Evolutionary conservation across 2,888 invertebrate genomes (phyloP).

Genomic region (Tachina fera): DNA sequence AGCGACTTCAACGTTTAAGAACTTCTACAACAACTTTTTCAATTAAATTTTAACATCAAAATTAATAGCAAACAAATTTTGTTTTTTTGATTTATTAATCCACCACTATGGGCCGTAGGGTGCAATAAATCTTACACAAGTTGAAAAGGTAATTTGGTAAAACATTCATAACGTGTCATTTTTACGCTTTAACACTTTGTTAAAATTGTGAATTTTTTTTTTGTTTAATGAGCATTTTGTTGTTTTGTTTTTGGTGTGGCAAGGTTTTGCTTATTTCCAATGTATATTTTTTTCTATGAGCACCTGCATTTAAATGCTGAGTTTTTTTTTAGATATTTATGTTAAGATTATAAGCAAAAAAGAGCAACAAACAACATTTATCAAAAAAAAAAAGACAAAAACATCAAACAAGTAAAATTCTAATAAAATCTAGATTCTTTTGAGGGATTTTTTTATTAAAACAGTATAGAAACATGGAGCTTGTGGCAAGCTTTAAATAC

Average conservation of each 20-base stretch:
- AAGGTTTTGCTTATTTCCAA: slow-evolving; percentile 5
- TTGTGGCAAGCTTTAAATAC: slow-evolving; percentile 1
- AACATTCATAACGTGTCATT: slow-evolving; percentile 71
- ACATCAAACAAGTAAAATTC: slow-evolving; percentile 48
- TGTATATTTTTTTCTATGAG: slow-evolving; percentile 23
- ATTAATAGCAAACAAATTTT: no score
- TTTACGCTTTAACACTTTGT: slow-evolving; percentile 72
- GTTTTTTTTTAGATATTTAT: slow-evolving; percentile 61
- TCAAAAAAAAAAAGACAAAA: neutral
- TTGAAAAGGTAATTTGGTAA: slow-evolving; percentile 61
- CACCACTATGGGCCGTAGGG: slow-evolving; percentile 30
- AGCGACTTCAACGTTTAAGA: no score
- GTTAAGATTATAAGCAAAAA: slow-evolving; percentile 47
- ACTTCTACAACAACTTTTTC: no score
- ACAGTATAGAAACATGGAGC: slow-evolving; percentile 28
- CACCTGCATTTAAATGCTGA: slow-evolving; percentile 69
- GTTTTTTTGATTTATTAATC: neutral
- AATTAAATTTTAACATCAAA: no score
- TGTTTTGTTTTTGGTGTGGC: slow-evolving; percentile 56
- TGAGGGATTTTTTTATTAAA: slow-evolving; percentile 68
- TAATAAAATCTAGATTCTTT: slow-evolving; percentile 64
- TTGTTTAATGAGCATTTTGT: neutral
- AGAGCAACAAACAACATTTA: neutral
- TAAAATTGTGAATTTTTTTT: slow-evolving; percentile 48
- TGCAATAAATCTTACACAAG: slow-evolving; percentile 7